Base-by-base conservation (phyloP, 2,797 vertebrate genomes). In the Ceryle rudis region DNA sequence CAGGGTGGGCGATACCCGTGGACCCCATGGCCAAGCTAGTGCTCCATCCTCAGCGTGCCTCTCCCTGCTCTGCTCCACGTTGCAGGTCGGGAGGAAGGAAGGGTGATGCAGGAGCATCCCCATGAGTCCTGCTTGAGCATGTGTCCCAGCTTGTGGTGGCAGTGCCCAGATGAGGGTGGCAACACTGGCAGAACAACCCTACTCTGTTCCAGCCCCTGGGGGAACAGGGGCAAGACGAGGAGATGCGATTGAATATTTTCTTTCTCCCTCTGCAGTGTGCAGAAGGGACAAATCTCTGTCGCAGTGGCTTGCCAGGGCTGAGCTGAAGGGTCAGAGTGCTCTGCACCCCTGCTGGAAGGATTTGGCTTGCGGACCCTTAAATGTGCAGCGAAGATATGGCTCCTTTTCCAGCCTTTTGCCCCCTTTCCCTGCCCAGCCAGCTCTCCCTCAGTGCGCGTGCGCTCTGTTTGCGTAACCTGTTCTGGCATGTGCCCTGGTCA, bases 401-500 rank as follows among this genome's bases (percentile, higher is more conserved):
- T 54, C 57, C 23, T 65, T 46, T 20, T 58, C 33, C 54, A 49
- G 16, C 51, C 16, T 44, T 70, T 44, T 61, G 47, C 20, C 28
- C 31, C 26, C 25, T 69, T 73, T 46, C 21, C 71, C 31, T 65
- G 28, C 57, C 29, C 13, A 5, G 31, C 9, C 69, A 2, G 16
- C 49, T 54, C 60, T 82, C 41, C 51, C 37, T 42, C 10, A 2
- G 4, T 28, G 39, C 16, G 47, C 8, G 8, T 4, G n/a, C 2
- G 33, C 84, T 81, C 51, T 39, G 73, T 61, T 92, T 90, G 31
- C 16, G 3, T n/a, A 90, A 82, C 93, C 95, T 94, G 96, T 89
- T 82, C 79, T 88, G 94, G 96, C 95, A 51, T 41, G 86, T 52
- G 74, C 78, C 64, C 57, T 75, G 91, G 74, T 95, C 96, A 96